Evolutionary conservation across 2,797 vertebrate genomes (phyloP).

Genomic region (Tapera naevia): DNA sequence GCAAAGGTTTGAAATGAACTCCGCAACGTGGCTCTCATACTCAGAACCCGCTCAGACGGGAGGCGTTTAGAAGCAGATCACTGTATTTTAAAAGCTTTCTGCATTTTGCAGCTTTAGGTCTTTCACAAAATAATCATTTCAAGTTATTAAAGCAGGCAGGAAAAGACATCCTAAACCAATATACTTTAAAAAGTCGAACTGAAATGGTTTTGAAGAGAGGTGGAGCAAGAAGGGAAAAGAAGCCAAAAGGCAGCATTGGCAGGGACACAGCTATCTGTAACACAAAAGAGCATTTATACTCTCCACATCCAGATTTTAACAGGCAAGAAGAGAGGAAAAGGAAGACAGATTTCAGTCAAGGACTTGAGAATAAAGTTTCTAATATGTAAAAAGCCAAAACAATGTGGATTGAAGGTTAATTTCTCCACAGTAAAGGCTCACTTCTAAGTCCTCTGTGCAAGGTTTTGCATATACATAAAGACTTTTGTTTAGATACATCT

Average conservation of each 20-base stretch:
- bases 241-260: conserved; percentile 44
- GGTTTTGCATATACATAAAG: background rate
- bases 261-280: conserved; percentile 28
- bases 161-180: conserved; percentile 43
- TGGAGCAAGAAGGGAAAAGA: conserved; percentile 53
- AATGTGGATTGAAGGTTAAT: background rate
- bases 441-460: background rate
- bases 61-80: background rate
- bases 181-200: conserved; percentile 20
- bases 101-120: conserved; percentile 1
- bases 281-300: conserved; percentile 67
- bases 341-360: background rate
- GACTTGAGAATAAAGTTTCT: background rate
- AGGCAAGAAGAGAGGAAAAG: background rate
- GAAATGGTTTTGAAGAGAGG: conserved; percentile 68
- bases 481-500: background rate
- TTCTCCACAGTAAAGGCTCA: background rate
- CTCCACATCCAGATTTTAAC: conserved; percentile 2
- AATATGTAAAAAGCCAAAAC: background rate
- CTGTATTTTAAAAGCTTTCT: background rate
- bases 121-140: conserved; percentile 17
- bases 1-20: background rate
- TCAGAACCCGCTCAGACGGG: background rate
- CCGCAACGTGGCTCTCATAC: conserved; percentile 2
- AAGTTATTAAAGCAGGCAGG: background rate